Evolutionary conservation across 2,797 vertebrate genomes (phyloP), one percentile per base, ranked within the genome.

Genomic region (Bufotes viridis): DNA sequence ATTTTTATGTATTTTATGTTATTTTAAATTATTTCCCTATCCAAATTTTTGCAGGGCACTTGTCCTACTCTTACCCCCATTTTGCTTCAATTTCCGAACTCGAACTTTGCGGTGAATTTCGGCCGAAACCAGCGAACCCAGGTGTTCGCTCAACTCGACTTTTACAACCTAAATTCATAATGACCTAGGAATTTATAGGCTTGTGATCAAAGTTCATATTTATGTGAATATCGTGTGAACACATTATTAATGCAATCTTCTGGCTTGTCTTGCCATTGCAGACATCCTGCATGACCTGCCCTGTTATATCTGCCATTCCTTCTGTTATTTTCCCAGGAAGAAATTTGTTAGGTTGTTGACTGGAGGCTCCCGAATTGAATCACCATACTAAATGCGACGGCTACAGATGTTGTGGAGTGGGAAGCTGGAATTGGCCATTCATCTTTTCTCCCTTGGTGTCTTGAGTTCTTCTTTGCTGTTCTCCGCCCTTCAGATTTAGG

Each of bases 401-500:
- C 57, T 90, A 75, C 90, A 92, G 92, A 91, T 90, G 91, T 76
- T 88, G 61, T 75, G 87, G 87, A 87, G 91, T 58, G 57, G 78
- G 88, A 92, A 89, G 55, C 84, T 34, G 18, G 74, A 80, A 90
- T 79, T 67, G 90, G 90, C 82, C 83, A 90, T 90, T 93, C 88
- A 90, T 90, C 92, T 90, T 88, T 24, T 2, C 85, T 57, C 51
- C 57, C 84, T 90, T 74, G 81, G 60, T 87, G 91, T 75, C 90
- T 81, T 80, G 90, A 81, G 2, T 57, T 78, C 88, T 87, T 79
- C 87, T 87, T 90, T 93, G 90, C 86, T 87, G 13, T 90, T 91
- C 92, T 92, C 87, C 89, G 90, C 87, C 89, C 90, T 93, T 91
- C 87, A 87, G 90, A 93, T 90, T 89, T 65, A 89, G 83, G 89